Evolutionary conservation across 2,888 invertebrate genomes (phyloP).

Genomic region (Campoplex capitator): DNA sequence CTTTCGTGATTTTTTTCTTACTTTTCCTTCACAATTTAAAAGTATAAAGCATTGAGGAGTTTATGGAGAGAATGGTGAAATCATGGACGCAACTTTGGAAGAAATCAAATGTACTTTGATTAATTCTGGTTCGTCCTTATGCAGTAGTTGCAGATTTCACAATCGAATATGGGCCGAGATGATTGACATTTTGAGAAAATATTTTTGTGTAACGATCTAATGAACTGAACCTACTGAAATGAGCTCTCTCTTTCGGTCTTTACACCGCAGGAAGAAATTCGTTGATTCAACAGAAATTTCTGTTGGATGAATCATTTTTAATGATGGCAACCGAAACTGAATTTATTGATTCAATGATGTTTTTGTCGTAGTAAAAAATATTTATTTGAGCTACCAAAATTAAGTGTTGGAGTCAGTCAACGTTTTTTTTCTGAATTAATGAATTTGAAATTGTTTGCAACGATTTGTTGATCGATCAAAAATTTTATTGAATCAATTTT

Average conservation of each 20-base stretch:
- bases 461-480: no score
- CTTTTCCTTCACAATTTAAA: neutral
- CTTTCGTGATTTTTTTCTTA: neutral
- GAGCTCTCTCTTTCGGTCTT: neutral
- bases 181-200: neutral
- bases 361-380: no score
- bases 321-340: no score
- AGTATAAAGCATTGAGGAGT: constrained; percentile 32
- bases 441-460: no score
- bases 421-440: no score
- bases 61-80: constrained; percentile 25
- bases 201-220: neutral
- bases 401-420: no score
- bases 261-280: no score
- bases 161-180: neutral
- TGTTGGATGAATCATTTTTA: no score
- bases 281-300: no score
- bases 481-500: no score
- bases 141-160: neutral
- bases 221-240: neutral
- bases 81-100: neutral
- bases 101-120: neutral
- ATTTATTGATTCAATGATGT: no score
- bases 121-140: neutral
- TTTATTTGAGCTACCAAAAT: no score